Evolutionary conservation across 1,140 invertebrate species (phyloP), one percentile per base, ranked within the genome.

Genomic region (Cydia amplana): DNA sequence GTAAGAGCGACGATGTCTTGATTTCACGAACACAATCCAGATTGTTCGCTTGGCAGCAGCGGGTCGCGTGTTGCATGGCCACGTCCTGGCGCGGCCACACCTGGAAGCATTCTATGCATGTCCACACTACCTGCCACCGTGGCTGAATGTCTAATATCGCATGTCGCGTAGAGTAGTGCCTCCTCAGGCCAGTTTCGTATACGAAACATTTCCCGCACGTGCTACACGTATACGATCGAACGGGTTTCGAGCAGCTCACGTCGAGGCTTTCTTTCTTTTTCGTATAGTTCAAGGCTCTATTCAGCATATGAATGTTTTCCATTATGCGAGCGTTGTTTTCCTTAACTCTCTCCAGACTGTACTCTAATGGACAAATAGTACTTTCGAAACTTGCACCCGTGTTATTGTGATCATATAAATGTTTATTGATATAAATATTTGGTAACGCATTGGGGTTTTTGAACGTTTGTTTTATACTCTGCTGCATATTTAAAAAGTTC

Each of bases 251-350:
- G 67, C 83, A 87, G 28, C 83, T 78, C 43, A 85, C 84, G 74
- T 89, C 87, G 6, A 87, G 78, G 40, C 87, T 88, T 79, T 93
- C 90, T 74, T 91, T 90, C 78, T 89, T 90, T 80, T 90, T 89
- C 25, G 91, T 91, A 75, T 91, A 91, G 77, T 88, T 89, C 67
- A 93, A 79, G 9, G 89, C 90, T 80, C 86, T 89, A 73, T 93
- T 93, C 0, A 93, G 79, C 78, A 92, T 90, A 28, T 91, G 87
- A 51, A 92, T 92, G 77, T 93, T 93, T 83, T 91, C 87, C 89
- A 92, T 91, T 36, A 93, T 93, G 28, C 83, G 82, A 40, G 87
- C 88, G 78, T 93, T 93, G 74, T 92, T 93, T 78, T 91, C 86
- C 76, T 92, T 91, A 16, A 93, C 91, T 77, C 87, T 93, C 78